phyloP scores from a whole-genome alignment of 53 echinoderm and acorn worm species.

The Holothuria leucospilota region DNA sequence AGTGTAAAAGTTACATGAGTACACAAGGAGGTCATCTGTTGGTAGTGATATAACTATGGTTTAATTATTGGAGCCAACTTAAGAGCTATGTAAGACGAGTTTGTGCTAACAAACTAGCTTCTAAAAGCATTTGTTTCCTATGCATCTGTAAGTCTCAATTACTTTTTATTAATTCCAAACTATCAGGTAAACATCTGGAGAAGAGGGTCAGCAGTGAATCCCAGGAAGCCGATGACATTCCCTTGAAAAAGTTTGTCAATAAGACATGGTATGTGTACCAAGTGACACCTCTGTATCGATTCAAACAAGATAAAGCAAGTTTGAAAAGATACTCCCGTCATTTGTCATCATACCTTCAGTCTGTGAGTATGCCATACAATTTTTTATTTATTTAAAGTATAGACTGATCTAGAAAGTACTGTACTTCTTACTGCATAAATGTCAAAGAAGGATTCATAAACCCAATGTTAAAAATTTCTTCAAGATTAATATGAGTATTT shows the following conservation, averaged over 20 bases:
- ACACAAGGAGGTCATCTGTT: too few species aligned
- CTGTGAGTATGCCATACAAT: constrained; percentile 62
- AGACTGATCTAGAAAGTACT: too few species aligned
- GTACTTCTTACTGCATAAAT: too few species aligned
- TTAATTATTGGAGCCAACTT: too few species aligned
- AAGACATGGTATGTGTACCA: constrained; percentile 94
- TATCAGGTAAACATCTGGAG: neutral
- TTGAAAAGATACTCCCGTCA: constrained; percentile 85
- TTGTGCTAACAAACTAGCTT: too few species aligned
- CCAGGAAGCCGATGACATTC: constrained; percentile 50
- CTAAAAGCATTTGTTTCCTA: neutral
- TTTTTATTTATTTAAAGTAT: too few species aligned
- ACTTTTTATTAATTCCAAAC: neutral
- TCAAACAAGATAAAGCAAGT: constrained; percentile 60
- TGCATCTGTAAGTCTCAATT: neutral
- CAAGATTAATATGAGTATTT: too few species aligned
- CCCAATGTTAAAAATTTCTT: too few species aligned
- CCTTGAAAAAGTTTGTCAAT: constrained; percentile 64
- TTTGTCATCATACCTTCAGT: constrained; percentile 81
- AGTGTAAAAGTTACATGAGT: too few species aligned
- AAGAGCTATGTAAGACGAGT: too few species aligned
- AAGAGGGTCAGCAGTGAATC: neutral
- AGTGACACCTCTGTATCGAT: constrained; percentile 80
- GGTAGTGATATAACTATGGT: too few species aligned
- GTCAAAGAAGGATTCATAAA: too few species aligned